A percentile compares a stretch with the other conserved stretches of the same genome.
These are phyloP conservation scores for Pteropus rufus DNA, from an alignment of 2,797 vertebrate species.

Conservation along the genomic window DNA sequence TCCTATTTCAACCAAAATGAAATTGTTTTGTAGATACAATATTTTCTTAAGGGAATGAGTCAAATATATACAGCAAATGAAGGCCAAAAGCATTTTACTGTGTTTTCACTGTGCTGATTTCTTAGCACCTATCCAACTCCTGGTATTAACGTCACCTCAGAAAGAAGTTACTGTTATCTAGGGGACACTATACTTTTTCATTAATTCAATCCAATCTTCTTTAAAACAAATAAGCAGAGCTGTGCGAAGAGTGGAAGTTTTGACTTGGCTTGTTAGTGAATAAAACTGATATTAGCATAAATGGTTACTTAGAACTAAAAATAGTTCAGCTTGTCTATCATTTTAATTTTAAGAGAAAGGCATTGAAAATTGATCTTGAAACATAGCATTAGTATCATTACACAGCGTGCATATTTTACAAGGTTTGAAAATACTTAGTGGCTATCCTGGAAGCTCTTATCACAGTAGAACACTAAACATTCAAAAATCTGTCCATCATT, in stretches of 20 bases:
- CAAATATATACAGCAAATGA: neutral
- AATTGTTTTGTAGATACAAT: neutral
- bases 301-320: slow-evolving; percentile 65
- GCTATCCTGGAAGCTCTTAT: slow-evolving; percentile 80
- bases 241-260: slow-evolving; percentile 61
- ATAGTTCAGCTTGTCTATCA: slow-evolving; percentile 43
- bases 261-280: slow-evolving; percentile 42
- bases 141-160: neutral
- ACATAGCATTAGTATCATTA: slow-evolving; percentile 68
- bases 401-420: slow-evolving; percentile 44
- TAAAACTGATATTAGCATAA: slow-evolving; percentile 62
- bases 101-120: slow-evolving; percentile 14
- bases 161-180: neutral
- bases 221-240: slow-evolving; percentile 42
- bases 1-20: neutral
- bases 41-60: neutral
- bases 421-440: slow-evolving; percentile 78
- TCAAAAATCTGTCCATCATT: slow-evolving; percentile 85
- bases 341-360: slow-evolving; percentile 52
- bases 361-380: slow-evolving; percentile 60
- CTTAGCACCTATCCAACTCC: neutral
- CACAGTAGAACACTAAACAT: slow-evolving; percentile 80
- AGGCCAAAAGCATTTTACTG: neutral
- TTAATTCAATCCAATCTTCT: slow-evolving; percentile 22
- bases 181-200: neutral